phyloP scores from a whole-genome alignment of 1,140 invertebrate genomes.

The Pogonomyrmex californicus region DNA sequence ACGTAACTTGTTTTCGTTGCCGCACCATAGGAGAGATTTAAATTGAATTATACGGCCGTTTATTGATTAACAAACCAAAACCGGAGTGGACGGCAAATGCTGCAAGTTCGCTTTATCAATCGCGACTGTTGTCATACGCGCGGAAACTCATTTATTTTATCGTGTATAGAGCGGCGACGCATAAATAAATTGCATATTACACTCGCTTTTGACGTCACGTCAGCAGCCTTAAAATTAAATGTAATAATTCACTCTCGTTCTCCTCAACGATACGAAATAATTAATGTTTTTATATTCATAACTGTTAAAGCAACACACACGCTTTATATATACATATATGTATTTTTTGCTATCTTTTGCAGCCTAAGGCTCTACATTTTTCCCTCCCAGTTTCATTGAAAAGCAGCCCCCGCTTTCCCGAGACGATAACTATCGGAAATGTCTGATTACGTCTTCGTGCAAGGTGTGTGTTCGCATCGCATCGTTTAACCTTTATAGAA shows the following conservation, averaged over 20 bases:
- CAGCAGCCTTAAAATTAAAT: conserved; percentile 48
- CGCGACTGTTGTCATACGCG: conserved; percentile 30
- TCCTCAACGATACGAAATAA: background rate
- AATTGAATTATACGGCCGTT: conserved; percentile 52
- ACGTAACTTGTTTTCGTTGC: conserved; percentile 52
- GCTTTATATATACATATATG: background rate
- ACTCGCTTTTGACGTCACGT: conserved; percentile 38
- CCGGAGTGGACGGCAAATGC: conserved; percentile 33
- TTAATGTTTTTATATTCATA: background rate
- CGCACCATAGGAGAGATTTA: conserved; percentile 26
- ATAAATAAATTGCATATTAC: conserved; percentile 50
- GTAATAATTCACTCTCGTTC: conserved; percentile 17
- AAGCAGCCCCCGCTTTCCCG: background rate
- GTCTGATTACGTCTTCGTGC: conserved; percentile 52
- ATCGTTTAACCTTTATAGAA: conserved; percentile 61
- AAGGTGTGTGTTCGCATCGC: conserved; percentile 30
- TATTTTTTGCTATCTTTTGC: background rate
- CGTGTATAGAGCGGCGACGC: background rate
- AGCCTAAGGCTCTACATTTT: background rate
- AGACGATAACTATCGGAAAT: conserved; percentile 42
- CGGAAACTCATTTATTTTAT: conserved; percentile 56
- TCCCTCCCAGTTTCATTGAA: conserved; percentile 28
- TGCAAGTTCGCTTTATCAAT: conserved; percentile 57
- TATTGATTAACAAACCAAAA: conserved; percentile 61
- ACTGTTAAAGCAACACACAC: background rate